Evolutionary conservation across 2,113 vertebrate species (phyloP).

Genomic region (Chloebia gouldiae): DNA sequence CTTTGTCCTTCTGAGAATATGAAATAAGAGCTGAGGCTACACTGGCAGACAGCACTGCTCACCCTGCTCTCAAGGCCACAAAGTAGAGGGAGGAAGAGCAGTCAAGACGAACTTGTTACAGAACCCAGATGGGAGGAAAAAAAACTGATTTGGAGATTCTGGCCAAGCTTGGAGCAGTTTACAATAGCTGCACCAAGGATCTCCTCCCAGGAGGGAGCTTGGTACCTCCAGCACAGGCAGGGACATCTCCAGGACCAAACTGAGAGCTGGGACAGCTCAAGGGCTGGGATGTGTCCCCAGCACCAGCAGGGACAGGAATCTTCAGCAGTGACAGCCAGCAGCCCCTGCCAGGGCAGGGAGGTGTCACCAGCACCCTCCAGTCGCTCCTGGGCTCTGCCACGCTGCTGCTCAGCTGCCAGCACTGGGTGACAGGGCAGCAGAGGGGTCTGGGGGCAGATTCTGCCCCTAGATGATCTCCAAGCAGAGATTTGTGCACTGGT

Average conservation of each 20-base stretch:
- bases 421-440: not conserved
- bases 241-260: not conserved
- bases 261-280: not conserved
- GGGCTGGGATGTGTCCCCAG: not conserved
- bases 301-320: too few relatives aligned
- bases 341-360: not conserved
- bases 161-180: not conserved
- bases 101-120: not conserved
- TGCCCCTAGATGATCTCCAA: not conserved
- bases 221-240: not conserved
- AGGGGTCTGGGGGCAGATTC: not conserved
- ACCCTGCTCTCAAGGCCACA: accelerated
- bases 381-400: not conserved
- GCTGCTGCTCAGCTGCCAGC: not conserved
- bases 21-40: not conserved
- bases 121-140: not conserved
- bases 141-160: not conserved
- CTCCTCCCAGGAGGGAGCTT: not conserved
- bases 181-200: not conserved
- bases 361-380: not conserved
- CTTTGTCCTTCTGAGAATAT: accelerated
- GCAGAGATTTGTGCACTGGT: not conserved
- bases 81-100: accelerated
- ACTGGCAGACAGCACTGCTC: too few relatives aligned
- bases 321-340: not conserved